A percentile compares a stretch with the other conserved stretches of the same genome.
phyloP scores from a whole-genome alignment of 2,113 vertebrate genomes.

The Paradoxurus hermaphroditus region DNA sequence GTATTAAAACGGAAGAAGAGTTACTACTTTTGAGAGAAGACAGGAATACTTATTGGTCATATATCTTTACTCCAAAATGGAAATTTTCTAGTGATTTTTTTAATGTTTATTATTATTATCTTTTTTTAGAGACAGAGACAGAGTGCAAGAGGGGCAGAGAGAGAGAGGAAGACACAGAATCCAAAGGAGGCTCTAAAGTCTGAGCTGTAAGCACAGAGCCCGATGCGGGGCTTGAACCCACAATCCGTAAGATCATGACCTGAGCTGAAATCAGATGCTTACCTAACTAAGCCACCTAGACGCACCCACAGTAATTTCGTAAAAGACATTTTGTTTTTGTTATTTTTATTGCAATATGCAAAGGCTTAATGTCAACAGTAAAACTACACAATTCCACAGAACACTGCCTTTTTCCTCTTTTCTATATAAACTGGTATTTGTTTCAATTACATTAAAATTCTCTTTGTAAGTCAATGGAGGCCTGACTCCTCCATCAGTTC shows the following conservation, averaged over 20 bases:
- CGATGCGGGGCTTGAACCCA: too few species aligned
- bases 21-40: not conserved
- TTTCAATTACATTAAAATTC: constrained; percentile 61
- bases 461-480: constrained; percentile 63
- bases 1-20: not conserved
- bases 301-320: not conserved
- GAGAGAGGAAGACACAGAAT: too few species aligned
- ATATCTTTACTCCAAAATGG: not conserved
- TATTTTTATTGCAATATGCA: not conserved
- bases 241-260: too few species aligned
- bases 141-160: too few species aligned
- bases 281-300: too few species aligned
- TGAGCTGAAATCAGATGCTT: too few species aligned
- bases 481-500: constrained; percentile 28
- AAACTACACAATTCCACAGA: not conserved
- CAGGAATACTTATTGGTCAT: not conserved
- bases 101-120: too few species aligned
- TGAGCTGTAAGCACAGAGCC: too few species aligned
- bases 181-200: too few species aligned
- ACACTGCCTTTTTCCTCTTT: not conserved
- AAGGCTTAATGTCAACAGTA: constrained; percentile 2
- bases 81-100: not conserved
- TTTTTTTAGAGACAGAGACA: too few species aligned
- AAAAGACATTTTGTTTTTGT: not conserved
- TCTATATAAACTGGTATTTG: not conserved